Evolutionary conservation across 2,113 vertebrate species (phyloP).

Genomic region (Mormyrus iriodes): DNA sequence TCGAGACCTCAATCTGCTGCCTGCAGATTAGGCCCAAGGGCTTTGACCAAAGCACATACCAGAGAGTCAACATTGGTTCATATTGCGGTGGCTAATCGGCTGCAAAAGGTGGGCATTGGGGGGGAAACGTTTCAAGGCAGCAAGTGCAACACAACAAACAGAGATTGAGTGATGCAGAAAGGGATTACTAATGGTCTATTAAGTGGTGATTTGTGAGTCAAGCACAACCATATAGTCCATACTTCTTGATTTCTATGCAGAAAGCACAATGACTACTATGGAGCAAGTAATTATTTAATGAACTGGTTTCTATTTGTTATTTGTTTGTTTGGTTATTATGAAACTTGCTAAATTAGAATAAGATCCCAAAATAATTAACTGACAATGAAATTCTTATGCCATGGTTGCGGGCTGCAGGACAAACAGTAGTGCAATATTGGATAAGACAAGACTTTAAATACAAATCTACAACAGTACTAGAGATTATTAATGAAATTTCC

Average conservation of each 20-base stretch:
- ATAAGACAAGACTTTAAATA: neutral
- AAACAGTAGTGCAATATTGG: neutral
- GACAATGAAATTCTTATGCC: neutral
- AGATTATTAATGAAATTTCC: neutral
- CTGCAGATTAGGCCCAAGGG: conserved; percentile 45
- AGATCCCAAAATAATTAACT: neutral
- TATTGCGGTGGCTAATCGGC: neutral
- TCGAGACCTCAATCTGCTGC: conserved; percentile 50
- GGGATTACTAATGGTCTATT: neutral
- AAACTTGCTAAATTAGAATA: neutral
- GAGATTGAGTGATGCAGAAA: neutral
- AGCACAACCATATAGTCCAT: neutral
- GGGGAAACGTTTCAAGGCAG: neutral
- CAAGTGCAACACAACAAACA: neutral
- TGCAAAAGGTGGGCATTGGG: neutral
- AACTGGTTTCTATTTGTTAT: neutral
- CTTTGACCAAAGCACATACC: conserved; percentile 25
- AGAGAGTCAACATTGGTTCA: conserved; percentile 18
- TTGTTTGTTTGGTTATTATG: no score
- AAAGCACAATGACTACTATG: neutral
- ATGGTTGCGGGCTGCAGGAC: neutral
- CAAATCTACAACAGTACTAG: neutral
- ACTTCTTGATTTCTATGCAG: neutral
- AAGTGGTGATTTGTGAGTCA: neutral
- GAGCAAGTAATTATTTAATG: neutral